Conservation (phyloP, 1,140 invertebrate species). For the Nomia melanderi region DNA sequence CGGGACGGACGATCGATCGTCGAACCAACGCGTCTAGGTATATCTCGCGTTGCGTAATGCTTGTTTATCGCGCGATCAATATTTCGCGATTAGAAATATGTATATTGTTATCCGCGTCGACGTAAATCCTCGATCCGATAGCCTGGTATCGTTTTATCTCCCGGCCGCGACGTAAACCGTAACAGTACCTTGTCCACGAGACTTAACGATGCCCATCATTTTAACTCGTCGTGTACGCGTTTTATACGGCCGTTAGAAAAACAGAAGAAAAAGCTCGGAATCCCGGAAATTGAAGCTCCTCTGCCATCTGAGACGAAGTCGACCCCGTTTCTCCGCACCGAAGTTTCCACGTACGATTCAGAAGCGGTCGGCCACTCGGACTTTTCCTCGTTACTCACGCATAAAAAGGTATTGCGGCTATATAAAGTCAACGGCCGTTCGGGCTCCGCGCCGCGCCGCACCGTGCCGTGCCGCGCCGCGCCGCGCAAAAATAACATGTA, state of each 20-base stretch:
- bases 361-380: not conserved
- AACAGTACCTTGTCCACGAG: not conserved
- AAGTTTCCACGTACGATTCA: not conserved
- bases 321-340: not conserved
- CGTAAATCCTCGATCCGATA: not conserved
- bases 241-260: not conserved
- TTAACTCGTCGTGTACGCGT: not conserved
- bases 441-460: too few relatives aligned
- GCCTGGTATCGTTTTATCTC: not conserved
- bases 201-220: not conserved
- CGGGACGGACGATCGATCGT: not conserved
- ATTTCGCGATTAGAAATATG: not conserved
- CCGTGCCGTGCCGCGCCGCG: too few relatives aligned
- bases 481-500: not conserved
- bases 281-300: not conserved
- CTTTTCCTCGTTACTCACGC: not conserved
- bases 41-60: not conserved
- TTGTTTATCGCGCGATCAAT: not conserved
- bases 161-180: not conserved
- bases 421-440: not conserved
- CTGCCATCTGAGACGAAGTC: not conserved
- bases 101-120: not conserved
- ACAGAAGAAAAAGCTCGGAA: not conserved
- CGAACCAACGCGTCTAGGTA: constrained; percentile 1
- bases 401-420: not conserved